Base-by-base conservation (phyloP, 53 echinoderm and acorn worm species). In the Temnopleurus reevesii region DNA sequence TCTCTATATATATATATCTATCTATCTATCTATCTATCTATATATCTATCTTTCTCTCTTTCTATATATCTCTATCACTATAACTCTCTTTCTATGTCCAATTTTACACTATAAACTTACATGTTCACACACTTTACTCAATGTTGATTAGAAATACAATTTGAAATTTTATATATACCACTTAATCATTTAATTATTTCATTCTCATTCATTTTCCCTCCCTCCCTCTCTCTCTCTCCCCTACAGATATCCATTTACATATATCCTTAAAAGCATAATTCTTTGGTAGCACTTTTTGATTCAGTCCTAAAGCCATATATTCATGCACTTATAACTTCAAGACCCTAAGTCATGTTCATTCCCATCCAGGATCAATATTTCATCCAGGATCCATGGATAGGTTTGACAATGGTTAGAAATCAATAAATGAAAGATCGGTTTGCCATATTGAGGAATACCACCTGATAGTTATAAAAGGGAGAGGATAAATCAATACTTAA, bases 401-500 rank as follows among this genome's bases (percentile, higher is more conserved):
- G 36, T 71, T 21, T 1, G 71, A 71, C 71, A 71, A 71, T 71
- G 41, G 71, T n/a, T 9, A 0, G n/a, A 8, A 41, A 71, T 71
- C 71, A 71, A 71, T 71, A 71, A 71, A 71, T 71, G 36, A 71
- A 71, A 71, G 71, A 71, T 71, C 41, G 71, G 71, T 71, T 38
- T 71, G 71, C 71, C 21, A 23, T 41, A 71, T 71, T 71, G 71
- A 71, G n/a, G 71, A 71, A 71, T 19, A 38, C 71, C 71, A 71
- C 71, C 71, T 71, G 71, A 71, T 41, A 0, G 71, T 41, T 71
- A 71, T 71, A 71, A 71, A 38, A 71, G 71, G 36, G 41, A 71
- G 71, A 71, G 41, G 41, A 71, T 71, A 71, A 71, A 71, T 71
- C 71, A 71, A 71, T 71, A 71, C 21, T 71, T 71, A 71, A 71